Evolutionary conservation across 2,888 invertebrate genomes (phyloP).

Genomic region (Xestia sexstrigata): DNA sequence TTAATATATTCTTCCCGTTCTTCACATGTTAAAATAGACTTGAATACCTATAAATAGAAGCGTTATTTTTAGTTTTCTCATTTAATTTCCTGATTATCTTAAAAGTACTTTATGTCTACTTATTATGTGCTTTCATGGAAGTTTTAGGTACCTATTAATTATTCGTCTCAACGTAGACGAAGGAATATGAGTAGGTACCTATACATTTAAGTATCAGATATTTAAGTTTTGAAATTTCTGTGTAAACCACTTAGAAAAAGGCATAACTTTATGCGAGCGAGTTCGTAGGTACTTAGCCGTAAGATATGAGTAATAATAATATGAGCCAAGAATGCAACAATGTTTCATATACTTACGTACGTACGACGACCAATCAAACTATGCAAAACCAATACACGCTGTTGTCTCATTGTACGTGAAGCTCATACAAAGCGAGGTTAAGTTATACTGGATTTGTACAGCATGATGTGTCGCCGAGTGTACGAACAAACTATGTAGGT

Average conservation of each 20-base stretch:
- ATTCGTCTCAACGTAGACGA: background rate
- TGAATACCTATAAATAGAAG: constrained; percentile 8
- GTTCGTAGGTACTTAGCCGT: background rate
- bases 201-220: no score
- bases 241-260: background rate
- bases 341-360: background rate
- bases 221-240: no score
- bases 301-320: background rate
- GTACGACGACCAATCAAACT: no score
- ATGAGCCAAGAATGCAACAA: background rate
- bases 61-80: constrained; percentile 17
- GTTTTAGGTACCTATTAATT: background rate
- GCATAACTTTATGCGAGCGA: background rate
- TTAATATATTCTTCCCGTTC: constrained; percentile 22
- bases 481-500: background rate
- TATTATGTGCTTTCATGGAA: background rate
- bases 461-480: background rate
- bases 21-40: constrained; percentile 17
- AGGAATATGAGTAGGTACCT: background rate
- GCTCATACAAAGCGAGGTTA: background rate
- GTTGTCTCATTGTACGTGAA: background rate
- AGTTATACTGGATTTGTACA: background rate
- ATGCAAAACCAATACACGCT: background rate
- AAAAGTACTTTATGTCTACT: background rate
- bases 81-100: background rate